These are phyloP conservation scores for Alces alces DNA, from an alignment of 2,113 vertebrate genomes.

Conservation along the genomic window DNA sequence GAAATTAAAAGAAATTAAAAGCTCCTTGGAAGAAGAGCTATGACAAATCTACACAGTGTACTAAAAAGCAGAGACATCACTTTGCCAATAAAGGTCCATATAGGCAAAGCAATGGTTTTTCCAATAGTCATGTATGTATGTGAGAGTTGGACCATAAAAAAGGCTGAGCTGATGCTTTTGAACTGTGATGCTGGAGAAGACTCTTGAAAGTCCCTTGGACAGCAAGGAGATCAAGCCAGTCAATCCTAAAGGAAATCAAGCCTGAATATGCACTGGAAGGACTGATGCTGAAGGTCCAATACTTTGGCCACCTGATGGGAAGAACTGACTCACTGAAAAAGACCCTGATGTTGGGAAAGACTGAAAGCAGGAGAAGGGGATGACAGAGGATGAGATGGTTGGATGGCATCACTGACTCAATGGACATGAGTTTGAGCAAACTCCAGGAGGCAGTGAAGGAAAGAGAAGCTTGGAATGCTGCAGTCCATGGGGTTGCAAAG, in stretches of 20 bases:
- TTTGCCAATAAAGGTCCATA: neutral
- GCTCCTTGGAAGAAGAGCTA: neutral
- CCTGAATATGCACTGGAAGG: neutral
- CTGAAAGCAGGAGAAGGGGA: neutral
- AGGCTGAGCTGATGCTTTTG: neutral
- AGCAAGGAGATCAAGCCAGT: neutral
- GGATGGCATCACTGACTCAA: neutral
- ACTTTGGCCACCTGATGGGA: neutral
- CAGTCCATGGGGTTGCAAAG: neutral
- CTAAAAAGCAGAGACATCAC: neutral
- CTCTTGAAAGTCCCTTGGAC: neutral
- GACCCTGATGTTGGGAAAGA: neutral
- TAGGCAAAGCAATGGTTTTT: neutral
- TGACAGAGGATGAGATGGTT: neutral
- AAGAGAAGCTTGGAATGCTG: neutral
- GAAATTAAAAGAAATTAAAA: neutral
- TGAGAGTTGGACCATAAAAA: neutral
- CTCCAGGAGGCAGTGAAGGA: neutral
- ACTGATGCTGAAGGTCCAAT: neutral
- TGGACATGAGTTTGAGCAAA: neutral
- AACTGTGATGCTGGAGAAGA: neutral
- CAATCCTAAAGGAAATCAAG: neutral
- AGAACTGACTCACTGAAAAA: neutral
- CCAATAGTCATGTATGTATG: neutral
- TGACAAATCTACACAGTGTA: neutral